These are phyloP conservation scores for Mesaphorura yosii DNA, from an alignment of 1,140 invertebrate species.

Conservation along the genomic window DNA sequence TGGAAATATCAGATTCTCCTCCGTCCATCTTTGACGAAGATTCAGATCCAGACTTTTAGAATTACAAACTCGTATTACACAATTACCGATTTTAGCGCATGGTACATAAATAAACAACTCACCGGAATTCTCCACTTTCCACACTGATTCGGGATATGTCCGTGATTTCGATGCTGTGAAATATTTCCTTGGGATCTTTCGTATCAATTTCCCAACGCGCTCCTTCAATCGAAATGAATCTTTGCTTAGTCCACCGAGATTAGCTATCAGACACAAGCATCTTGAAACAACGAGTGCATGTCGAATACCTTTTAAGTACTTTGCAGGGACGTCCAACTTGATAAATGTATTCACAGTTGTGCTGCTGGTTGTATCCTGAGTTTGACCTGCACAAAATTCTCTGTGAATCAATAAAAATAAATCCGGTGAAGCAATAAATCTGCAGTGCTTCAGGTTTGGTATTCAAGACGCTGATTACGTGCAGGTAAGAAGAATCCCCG, in stretches of 20 bases:
- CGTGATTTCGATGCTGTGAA: conserved; percentile 9
- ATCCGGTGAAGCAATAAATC: no score
- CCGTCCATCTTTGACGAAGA: conserved; percentile 65
- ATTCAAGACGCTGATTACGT: no score
- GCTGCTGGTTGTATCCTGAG: no score
- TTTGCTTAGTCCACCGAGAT: neutral
- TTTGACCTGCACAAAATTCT: no score
- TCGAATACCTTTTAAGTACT: neutral
- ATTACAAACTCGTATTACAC: conserved; percentile 1
- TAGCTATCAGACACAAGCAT: no score
- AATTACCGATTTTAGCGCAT: neutral
- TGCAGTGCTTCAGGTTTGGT: no score
- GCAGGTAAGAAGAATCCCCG: no score
- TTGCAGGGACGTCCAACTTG: neutral
- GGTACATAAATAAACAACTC: conserved; percentile 32
- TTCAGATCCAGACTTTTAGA: conserved; percentile 65
- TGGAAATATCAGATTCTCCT: conserved; percentile 56
- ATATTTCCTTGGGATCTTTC: neutral
- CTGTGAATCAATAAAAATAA: no score
- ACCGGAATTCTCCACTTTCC: conserved; percentile 74
- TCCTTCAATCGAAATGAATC: neutral
- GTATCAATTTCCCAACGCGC: conserved; percentile 10
- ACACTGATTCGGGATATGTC: conserved; percentile 46
- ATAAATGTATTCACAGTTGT: neutral
- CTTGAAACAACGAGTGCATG: no score